Evolutionary conservation across 2,888 invertebrate genomes (phyloP), one percentile per base, ranked within the genome.

Genomic region (Aphodius granarius): DNA sequence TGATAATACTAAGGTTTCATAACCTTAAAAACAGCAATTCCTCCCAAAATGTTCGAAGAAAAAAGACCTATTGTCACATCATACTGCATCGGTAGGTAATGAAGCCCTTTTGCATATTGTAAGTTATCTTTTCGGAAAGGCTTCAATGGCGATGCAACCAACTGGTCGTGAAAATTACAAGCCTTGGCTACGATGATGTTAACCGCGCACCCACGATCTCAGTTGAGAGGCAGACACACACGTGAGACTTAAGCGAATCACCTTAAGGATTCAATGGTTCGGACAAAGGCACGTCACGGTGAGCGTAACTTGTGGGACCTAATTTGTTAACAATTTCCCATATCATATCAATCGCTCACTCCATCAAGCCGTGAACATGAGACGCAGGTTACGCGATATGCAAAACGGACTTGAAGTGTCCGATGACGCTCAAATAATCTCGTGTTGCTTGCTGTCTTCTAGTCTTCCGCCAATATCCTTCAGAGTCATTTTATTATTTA

Each of bases 291-390:
- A 22, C 68, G 68, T 68, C 21, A 21, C 76, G 63, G 63, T 75
- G 74, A 76, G 72, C 71, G 74, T 68, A 72, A 64, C 71, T 85
- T 85, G 84, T 85, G 86, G 84, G 85, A 86, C 81, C 83, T 86
- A 86, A 86, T 86, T 85, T 84, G 84, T 84, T 83, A 83, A 83
- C 84, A 86, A 86, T 85, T 86, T 86, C 86, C 85, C 86, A 86
- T 85, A 86, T 86, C 84, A 85, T 85, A 85, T 86, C 84, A 84
- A 83, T 79, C 80, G 79, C 75, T 78, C 80, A 79, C 76, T 78
- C 80, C 78, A 81, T 78, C 79, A 79, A 79, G 78, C 76, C 75
- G 78, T 73, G 72, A 77, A 76, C 79, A 78, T 77, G 77, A 77
- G 70, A 74, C 78, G 77, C 64, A 73, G 78, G 76, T 76, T 78